phyloP scores from a whole-genome alignment of 1,140 invertebrate genomes.

The Eupeodes corollae region DNA sequence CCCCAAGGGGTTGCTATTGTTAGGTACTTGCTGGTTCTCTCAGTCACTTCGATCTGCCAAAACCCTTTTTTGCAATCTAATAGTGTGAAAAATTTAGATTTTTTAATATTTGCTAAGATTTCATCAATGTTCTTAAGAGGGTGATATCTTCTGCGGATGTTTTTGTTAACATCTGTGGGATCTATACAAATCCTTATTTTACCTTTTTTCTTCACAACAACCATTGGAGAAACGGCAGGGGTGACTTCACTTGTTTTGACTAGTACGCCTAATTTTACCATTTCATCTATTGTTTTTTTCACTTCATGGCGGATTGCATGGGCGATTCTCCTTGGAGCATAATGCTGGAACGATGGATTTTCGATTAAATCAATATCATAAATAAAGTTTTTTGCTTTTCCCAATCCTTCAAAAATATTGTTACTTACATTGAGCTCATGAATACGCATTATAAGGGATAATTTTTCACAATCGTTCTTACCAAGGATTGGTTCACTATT shows the following conservation, averaged over 20 bases:
- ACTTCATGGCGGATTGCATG: too few species aligned
- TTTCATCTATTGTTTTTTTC: too few species aligned
- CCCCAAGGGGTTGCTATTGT: conserved; percentile 30
- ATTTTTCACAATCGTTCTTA: too few species aligned
- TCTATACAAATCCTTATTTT: conserved; percentile 32
- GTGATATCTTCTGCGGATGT: conserved; percentile 24
- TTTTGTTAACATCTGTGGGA: conserved; percentile 33
- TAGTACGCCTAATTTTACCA: too few species aligned
- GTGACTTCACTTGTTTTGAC: conserved; percentile 5
- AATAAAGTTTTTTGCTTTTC: too few species aligned
- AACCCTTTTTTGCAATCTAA: conserved; percentile 17
- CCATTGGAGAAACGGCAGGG: conserved; percentile 25
- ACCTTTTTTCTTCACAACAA: conserved; percentile 24
- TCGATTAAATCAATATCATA: too few species aligned
- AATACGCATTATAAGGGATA: too few species aligned
- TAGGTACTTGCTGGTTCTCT: conserved; percentile 19
- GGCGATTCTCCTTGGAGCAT: too few species aligned
- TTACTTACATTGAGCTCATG: too few species aligned
- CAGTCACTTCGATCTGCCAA: conserved; percentile 31
- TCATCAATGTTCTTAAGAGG: conserved; percentile 23
- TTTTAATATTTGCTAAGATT: neutral
- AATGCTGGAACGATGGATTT: too few species aligned
- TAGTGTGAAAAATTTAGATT: conserved; percentile 20
- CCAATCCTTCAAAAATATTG: too few species aligned
- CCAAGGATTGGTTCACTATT: too few species aligned